phyloP scores from a whole-genome alignment of 2,797 vertebrate genomes.

The Sternotherus odoratus region DNA sequence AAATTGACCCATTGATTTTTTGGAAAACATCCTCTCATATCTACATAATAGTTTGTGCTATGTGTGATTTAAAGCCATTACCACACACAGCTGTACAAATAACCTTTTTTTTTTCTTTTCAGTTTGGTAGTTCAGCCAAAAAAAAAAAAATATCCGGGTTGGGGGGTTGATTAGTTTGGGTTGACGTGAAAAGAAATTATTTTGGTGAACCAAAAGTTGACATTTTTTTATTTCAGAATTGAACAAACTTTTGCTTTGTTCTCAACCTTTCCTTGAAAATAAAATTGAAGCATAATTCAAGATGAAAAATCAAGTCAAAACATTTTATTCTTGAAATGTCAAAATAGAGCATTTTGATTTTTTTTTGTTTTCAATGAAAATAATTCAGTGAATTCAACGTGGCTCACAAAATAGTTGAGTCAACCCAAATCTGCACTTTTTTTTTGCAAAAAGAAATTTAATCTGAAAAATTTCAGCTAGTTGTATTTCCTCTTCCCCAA shows the following conservation, averaged over 20 bases:
- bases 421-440: not conserved
- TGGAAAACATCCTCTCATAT: not conserved
- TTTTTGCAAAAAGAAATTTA: no score
- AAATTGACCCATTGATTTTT: not conserved
- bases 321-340: no score
- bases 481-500: slow-evolving; percentile 2
- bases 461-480: no score
- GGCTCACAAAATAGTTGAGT: not conserved
- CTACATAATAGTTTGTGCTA: not conserved
- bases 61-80: slow-evolving; percentile 4
- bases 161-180: not conserved
- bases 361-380: no score
- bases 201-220: not conserved
- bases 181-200: not conserved
- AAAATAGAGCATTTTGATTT: no score
- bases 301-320: not conserved
- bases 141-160: no score
- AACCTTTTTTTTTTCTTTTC: not conserved
- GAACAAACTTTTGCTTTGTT: not conserved
- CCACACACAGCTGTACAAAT: not conserved
- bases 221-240: not conserved
- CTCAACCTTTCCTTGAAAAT: not conserved
- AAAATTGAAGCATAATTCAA: no score
- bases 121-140: not conserved
- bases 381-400: not conserved